A percentile compares a stretch with the other conserved stretches of the same genome.
These are phyloP conservation scores for Celastrina argiolus DNA, from an alignment of 2,888 invertebrate genomes.

Conservation along the genomic window DNA sequence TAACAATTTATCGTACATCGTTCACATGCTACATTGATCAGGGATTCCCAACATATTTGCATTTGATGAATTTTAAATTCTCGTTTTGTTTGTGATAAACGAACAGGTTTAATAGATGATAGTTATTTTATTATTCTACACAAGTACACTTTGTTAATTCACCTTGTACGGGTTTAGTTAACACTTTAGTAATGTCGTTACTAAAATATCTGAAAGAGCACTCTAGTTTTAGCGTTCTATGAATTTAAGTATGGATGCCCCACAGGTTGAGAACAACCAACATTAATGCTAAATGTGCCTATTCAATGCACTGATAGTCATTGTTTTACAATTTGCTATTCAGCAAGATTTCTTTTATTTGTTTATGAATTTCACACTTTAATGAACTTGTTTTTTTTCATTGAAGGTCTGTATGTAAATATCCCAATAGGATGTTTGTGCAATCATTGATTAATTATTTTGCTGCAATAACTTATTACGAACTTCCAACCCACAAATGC, in stretches of 20 bases:
- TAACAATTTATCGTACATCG: constrained; percentile 50
- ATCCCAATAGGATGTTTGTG: neutral
- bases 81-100: neutral
- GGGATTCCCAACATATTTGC: constrained; percentile 38
- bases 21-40: constrained; percentile 37
- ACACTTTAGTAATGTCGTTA: neutral
- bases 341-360: neutral
- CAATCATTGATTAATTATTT: neutral
- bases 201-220: neutral
- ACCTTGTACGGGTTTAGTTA: too few species aligned
- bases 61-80: constrained; percentile 21
- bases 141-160: neutral
- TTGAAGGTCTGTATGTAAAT: neutral
- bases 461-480: neutral
- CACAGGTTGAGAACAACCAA: neutral
- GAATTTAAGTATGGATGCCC: neutral
- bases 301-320: neutral
- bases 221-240: neutral
- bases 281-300: neutral
- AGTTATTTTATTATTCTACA: neutral
- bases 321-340: neutral
- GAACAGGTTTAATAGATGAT: neutral
- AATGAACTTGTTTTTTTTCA: too few species aligned
- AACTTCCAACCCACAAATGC: too few species aligned
- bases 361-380: too few species aligned